Percentiles rank a stretch among this genome's conserved stretches.
These are phyloP conservation scores for Drosophila eugracilis DNA, from an alignment of 1,140 invertebrate genomes.

Conservation along the genomic window DNA sequence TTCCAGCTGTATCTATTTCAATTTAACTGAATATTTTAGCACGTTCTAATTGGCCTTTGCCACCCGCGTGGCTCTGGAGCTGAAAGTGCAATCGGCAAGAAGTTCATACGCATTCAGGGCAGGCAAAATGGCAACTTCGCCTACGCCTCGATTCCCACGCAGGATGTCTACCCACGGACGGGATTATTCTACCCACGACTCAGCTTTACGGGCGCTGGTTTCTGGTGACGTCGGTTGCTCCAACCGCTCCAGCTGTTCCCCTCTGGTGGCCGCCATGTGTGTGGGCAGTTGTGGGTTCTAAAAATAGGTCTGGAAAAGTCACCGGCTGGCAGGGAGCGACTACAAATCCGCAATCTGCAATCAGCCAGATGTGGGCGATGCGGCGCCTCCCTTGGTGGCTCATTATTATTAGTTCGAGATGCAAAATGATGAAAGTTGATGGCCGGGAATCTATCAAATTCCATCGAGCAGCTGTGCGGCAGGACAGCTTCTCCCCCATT, in stretches of 20 bases:
- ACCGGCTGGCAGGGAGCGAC: conserved; percentile 32
- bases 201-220: conserved; percentile 11
- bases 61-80: neutral
- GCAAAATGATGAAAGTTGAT: conserved; percentile 55
- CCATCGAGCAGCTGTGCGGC: conserved; percentile 40
- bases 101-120: conserved; percentile 27
- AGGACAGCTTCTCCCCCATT: conserved; percentile 14
- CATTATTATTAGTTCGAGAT: conserved; percentile 56
- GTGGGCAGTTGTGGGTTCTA: conserved; percentile 12
- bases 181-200: neutral
- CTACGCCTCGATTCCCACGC: conserved; percentile 27
- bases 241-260: conserved; percentile 20
- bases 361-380: conserved; percentile 10
- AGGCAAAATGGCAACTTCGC: conserved; percentile 32
- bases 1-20: conserved; percentile 23
- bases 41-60: conserved; percentile 33
- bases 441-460: conserved; percentile 49
- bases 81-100: conserved; percentile 33
- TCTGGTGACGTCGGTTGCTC: conserved; percentile 32
- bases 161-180: conserved; percentile 13
- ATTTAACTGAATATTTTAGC: conserved; percentile 42
- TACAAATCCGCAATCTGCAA: conserved; percentile 51
- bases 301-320: conserved; percentile 45
- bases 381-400: conserved; percentile 7
- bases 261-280: conserved; percentile 7